A percentile compares a stretch with the other conserved stretches of the same genome.
Conservation (phyloP, 2,888 invertebrate species). For the Phymatocera aterrima region DNA sequence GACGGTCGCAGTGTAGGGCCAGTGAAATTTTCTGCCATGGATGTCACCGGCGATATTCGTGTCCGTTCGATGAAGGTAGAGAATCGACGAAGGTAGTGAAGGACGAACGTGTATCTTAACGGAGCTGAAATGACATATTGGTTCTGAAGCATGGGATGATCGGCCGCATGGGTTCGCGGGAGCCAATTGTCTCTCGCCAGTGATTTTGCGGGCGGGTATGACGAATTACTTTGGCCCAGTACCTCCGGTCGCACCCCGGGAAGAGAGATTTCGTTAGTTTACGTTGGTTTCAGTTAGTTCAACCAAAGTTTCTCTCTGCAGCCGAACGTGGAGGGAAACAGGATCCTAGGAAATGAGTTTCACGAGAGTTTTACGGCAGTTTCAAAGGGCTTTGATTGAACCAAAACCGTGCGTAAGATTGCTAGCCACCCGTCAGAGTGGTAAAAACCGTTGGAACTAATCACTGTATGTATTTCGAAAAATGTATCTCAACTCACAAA, state of each 20-base stretch:
- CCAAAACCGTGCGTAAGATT: constrained; percentile 41
- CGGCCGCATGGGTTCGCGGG: background rate
- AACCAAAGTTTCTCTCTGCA: constrained; percentile 28
- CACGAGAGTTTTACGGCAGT: constrained; percentile 30
- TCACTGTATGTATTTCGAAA: constrained; percentile 5
- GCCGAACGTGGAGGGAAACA: constrained; percentile 22
- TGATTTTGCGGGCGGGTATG: constrained; percentile 5
- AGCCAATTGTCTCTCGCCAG: constrained; percentile 39
- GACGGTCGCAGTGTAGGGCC: constrained; percentile 3
- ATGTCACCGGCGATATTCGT: constrained; percentile 18
- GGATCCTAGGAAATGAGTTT: constrained; percentile 40
- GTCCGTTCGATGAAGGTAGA: constrained; percentile 24
- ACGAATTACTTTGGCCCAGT: constrained; percentile 23
- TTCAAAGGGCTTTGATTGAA: constrained; percentile 42
- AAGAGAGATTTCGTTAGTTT: constrained; percentile 36
- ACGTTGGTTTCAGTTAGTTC: constrained; percentile 36
- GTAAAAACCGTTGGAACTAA: constrained; percentile 1
- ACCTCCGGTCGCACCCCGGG: background rate
- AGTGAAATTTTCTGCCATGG: background rate
- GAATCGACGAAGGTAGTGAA: background rate
- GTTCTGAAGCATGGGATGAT: constrained; percentile 21
- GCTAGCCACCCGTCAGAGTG: constrained; percentile 14
- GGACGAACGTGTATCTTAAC: constrained; percentile 32
- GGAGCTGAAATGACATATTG: constrained; percentile 34
- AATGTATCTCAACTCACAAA: background rate